phyloP scores from a whole-genome alignment of 2,888 invertebrate species.

The Monopis laevigella region DNA sequence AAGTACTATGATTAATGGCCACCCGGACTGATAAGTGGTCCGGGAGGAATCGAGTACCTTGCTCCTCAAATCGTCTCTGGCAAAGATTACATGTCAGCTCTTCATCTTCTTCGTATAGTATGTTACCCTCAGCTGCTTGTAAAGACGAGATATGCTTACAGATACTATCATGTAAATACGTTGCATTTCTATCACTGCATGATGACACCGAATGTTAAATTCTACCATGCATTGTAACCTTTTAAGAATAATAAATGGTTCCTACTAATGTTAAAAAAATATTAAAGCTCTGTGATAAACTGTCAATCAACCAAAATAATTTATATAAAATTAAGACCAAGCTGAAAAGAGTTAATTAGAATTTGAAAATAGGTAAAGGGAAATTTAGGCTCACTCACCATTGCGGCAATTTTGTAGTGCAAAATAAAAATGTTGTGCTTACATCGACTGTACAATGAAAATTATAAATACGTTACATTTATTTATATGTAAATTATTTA shows the following conservation, averaged over 20 bases:
- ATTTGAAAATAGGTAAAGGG: constrained; percentile 35
- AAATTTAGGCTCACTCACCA: constrained; percentile 16
- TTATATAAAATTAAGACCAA: constrained; percentile 58
- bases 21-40: constrained; percentile 24
- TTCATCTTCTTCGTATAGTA: constrained; percentile 72
- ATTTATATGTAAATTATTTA: no score
- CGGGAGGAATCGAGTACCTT: constrained; percentile 64
- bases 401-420: constrained; percentile 33
- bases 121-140: constrained; percentile 72
- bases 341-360: constrained; percentile 69
- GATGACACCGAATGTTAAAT: not conserved
- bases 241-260: no score
- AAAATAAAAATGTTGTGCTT: constrained; percentile 56
- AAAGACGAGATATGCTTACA: constrained; percentile 66
- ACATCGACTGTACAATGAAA: constrained; percentile 27
- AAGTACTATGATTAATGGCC: constrained; percentile 31
- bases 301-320: constrained; percentile 7
- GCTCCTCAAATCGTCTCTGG: constrained; percentile 81
- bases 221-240: constrained; percentile 5
- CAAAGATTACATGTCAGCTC: constrained; percentile 78
- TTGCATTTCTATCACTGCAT: constrained; percentile 10
- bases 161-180: constrained; percentile 24
- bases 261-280: no score
- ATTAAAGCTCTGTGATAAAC: constrained; percentile 1
- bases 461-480: no score